These are phyloP conservation scores for Lymantria monacha DNA, from an alignment of 2,888 invertebrate species.

Conservation along the genomic window DNA sequence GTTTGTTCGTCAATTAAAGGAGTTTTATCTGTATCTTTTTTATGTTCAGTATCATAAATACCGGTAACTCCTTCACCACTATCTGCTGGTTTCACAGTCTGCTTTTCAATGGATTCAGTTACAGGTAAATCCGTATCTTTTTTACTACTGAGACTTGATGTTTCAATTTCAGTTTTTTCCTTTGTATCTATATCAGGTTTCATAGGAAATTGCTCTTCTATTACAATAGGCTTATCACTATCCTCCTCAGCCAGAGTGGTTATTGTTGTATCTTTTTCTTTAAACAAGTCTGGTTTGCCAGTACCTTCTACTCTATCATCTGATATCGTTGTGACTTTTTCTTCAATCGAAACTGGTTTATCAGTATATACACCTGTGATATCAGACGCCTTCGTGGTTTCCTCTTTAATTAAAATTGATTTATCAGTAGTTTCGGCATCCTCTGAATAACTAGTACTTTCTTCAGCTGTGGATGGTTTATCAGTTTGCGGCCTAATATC, in stretches of 20 bases:
- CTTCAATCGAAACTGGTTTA: not conserved
- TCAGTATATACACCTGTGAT: constrained; percentile 2
- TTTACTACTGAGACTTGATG: not conserved
- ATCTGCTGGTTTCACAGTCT: not conserved
- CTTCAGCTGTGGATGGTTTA: not conserved
- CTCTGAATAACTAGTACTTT: not conserved
- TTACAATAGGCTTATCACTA: not conserved
- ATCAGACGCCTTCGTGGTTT: not conserved
- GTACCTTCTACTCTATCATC: not conserved
- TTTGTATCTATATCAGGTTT: not conserved
- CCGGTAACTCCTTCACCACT: not conserved
- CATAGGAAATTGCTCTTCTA: not conserved
- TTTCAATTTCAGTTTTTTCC: constrained; percentile 5
- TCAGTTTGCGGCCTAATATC: not conserved
- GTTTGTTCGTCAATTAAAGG: not conserved
- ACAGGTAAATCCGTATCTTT: not conserved
- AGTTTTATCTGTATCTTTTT: constrained; percentile 2
- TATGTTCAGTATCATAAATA: not conserved
- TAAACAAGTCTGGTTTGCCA: not conserved
- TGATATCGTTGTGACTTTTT: constrained; percentile 6
- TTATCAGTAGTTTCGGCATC: not conserved
- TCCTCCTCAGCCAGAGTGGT: constrained; percentile 1
- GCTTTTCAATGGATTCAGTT: not conserved
- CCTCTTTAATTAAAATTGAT: not conserved
- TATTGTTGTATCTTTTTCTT: constrained; percentile 1